Percentiles rank a stretch among this genome's conserved stretches.
phyloP scores from a whole-genome alignment of 2,113 vertebrate genomes.

The Girardinichthys multiradiatus region DNA sequence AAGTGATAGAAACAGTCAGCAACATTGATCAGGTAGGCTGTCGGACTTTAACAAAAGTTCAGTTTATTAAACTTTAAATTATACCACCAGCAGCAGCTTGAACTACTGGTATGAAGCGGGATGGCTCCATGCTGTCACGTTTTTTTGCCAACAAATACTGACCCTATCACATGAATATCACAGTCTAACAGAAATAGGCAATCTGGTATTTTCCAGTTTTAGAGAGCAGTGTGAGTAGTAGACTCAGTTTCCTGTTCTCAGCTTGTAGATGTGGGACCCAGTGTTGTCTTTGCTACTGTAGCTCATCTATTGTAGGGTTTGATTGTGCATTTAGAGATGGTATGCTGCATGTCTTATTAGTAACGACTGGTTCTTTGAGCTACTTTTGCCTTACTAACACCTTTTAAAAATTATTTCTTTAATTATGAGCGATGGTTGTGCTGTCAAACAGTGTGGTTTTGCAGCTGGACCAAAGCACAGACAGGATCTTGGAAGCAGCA shows the following conservation, averaged over 20 bases:
- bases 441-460: too few species aligned
- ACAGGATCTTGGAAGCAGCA: too few species aligned
- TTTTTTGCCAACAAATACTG: neutral
- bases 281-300: neutral
- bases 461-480: too few species aligned
- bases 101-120: too few species aligned
- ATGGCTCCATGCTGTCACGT: too few species aligned
- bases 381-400: neutral
- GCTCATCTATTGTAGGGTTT: neutral
- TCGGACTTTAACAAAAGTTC: too few species aligned
- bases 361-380: neutral
- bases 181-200: too few species aligned
- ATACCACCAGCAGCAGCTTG: too few species aligned
- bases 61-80: too few species aligned
- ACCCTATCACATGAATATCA: neutral
- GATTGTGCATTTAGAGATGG: too few species aligned
- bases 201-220: neutral
- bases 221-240: neutral
- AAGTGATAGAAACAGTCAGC: neutral
- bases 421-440: neutral
- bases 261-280: neutral
- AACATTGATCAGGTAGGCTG: neutral
- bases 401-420: neutral
- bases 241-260: neutral
- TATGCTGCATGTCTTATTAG: neutral